Evolutionary conservation across 1,140 invertebrate genomes (phyloP).

Genomic region (Saccostrea cuccullata): DNA sequence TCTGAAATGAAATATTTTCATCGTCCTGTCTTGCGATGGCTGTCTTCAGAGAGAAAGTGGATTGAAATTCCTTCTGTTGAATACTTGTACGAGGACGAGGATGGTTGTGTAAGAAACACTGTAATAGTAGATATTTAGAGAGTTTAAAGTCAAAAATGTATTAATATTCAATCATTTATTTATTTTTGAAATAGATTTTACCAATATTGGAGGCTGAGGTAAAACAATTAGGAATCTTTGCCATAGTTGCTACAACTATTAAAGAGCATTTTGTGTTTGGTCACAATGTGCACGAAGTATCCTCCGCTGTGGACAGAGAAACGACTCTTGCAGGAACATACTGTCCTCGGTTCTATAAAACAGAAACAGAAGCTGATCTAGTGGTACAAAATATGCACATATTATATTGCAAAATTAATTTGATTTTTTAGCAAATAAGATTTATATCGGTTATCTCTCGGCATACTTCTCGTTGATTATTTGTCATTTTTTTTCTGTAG

Average conservation of each 20-base stretch:
- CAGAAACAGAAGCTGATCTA: conserved; percentile 5
- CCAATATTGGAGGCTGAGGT: conserved; percentile 30
- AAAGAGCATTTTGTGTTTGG: conserved; percentile 29
- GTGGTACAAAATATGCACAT: neutral
- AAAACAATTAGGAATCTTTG: neutral
- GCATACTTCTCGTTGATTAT: no score
- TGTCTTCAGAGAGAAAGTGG: neutral
- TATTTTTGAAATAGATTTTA: conserved; percentile 15
- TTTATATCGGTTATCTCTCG: neutral
- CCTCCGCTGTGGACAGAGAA: conserved; percentile 3
- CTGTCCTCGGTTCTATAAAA: conserved; percentile 22
- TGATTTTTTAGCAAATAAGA: neutral
- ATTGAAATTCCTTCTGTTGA: conserved; percentile 22
- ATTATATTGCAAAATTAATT: neutral
- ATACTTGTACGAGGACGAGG: conserved; percentile 40
- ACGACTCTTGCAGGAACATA: conserved; percentile 12
- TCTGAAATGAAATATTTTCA: conserved; percentile 33
- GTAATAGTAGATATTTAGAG: neutral
- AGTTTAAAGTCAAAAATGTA: neutral
- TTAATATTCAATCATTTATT: neutral
- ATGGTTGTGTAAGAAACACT: conserved; percentile 18
- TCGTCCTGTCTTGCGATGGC: conserved; percentile 12
- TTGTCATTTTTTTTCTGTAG: neutral
- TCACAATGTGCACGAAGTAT: conserved; percentile 11
- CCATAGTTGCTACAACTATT: conserved; percentile 2